Conservation (phyloP, 2,113 vertebrate species). For the Oncorhynchus mykiss region DNA sequence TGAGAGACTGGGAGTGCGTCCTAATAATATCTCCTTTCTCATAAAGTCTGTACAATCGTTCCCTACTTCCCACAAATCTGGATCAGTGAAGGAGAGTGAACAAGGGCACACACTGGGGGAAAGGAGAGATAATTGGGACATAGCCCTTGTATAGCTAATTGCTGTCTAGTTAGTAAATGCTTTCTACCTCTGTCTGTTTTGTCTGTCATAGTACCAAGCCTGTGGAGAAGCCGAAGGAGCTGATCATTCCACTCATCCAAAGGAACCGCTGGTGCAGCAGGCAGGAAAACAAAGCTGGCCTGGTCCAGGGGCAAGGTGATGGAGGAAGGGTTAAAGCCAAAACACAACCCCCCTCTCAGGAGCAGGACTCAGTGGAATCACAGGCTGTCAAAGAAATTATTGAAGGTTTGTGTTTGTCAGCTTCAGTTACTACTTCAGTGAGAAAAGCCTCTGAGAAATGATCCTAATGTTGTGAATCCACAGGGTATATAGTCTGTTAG, state of each 20-base stretch:
- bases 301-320: not conserved
- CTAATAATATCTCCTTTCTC: too few species aligned
- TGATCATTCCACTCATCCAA: slow-evolving; percentile 84
- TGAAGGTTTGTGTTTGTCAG: slow-evolving; percentile 69
- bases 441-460: not conserved
- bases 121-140: too few species aligned
- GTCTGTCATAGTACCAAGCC: slow-evolving; percentile 69
- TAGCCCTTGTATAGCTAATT: too few species aligned
- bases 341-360: slow-evolving; percentile 10
- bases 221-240: slow-evolving; percentile 74
- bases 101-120: too few species aligned
- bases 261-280: slow-evolving; percentile 77
- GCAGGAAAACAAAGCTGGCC: slow-evolving; percentile 30
- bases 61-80: too few species aligned
- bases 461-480: not conserved
- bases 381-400: slow-evolving; percentile 88
- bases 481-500: too few species aligned
- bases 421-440: not conserved
- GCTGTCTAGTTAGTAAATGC: not conserved
- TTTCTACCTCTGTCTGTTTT: not conserved
- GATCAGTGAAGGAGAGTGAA: too few species aligned
- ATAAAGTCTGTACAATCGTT: too few species aligned
- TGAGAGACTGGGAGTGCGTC: too few species aligned
- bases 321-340: slow-evolving; percentile 15
- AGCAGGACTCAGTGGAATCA: slow-evolving; percentile 73